These are phyloP conservation scores for Zygothrica quintamaculata DNA, from an alignment of 2,888 invertebrate species.

Conservation along the genomic window DNA sequence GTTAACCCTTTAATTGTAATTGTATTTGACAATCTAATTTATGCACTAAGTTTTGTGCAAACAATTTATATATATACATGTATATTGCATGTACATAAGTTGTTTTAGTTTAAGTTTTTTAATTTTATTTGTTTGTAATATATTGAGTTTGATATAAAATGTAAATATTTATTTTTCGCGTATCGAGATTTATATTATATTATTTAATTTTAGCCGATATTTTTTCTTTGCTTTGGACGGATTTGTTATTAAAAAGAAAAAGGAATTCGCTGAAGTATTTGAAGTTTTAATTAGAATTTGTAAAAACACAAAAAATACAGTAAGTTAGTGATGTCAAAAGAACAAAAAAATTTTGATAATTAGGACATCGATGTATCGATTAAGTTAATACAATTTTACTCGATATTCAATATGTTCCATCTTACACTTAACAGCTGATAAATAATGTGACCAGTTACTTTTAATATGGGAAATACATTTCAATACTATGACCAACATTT, in stretches of 20 bases:
- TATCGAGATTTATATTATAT: neutral
- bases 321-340: slow-evolving; percentile 49
- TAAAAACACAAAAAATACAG: slow-evolving; percentile 46
- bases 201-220: slow-evolving; percentile 29
- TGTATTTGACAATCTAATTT: slow-evolving; percentile 15
- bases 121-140: slow-evolving; percentile 2
- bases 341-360: slow-evolving; percentile 28
- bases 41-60: slow-evolving; percentile 41
- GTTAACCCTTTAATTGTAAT: slow-evolving; percentile 8
- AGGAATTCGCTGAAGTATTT: slow-evolving; percentile 28
- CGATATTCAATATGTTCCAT: slow-evolving; percentile 22
- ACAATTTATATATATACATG: slow-evolving; percentile 40
- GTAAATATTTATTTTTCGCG: slow-evolving; percentile 6
- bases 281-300: slow-evolving; percentile 47
- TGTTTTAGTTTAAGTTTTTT: neutral
- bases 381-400: slow-evolving; percentile 12
- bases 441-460: slow-evolving; percentile 26
- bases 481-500: neutral
- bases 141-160: slow-evolving; percentile 14
- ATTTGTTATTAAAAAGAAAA: slow-evolving; percentile 25
- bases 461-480: neutral
- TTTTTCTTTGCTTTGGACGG: slow-evolving; percentile 40
- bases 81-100: slow-evolving; percentile 37
- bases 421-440: slow-evolving; percentile 14
- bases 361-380: slow-evolving; percentile 46